These are phyloP conservation scores for Nycticorax nycticorax DNA, from an alignment of 2,113 vertebrate genomes.

Conservation along the genomic window DNA sequence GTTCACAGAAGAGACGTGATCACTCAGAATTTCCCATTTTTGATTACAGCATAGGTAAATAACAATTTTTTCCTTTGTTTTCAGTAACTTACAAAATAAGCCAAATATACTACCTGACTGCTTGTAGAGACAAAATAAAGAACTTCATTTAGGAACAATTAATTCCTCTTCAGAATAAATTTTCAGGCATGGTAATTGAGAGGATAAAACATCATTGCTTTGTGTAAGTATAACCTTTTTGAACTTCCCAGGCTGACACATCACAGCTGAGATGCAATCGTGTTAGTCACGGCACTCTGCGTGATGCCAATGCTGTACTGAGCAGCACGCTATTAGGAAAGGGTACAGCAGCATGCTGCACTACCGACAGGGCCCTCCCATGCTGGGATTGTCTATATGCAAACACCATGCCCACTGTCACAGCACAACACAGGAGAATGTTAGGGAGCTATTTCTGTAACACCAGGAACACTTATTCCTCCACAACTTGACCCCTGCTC, in stretches of 20 bases:
- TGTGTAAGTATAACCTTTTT: neutral
- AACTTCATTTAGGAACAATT: neutral
- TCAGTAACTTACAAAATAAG: neutral
- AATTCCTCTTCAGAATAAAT: neutral
- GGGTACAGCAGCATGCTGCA: neutral
- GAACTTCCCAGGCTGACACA: conserved; percentile 37
- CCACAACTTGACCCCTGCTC: conserved; percentile 3
- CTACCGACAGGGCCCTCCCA: neutral
- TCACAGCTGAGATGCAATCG: neutral
- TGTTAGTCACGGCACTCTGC: conserved; percentile 1
- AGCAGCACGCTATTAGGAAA: neutral
- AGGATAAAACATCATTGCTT: neutral
- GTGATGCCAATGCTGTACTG: neutral
- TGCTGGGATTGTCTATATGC: neutral
- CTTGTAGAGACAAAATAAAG: neutral
- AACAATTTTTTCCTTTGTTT: neutral
- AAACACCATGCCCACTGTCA: conserved; percentile 1
- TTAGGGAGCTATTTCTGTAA: neutral
- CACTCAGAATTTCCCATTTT: neutral
- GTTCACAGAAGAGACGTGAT: neutral
- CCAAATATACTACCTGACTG: neutral
- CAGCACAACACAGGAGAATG: neutral
- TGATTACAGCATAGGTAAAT: neutral
- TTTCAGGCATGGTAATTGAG: neutral
- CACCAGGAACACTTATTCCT: neutral